Conservation (phyloP, 1,140 invertebrate genomes). For the Phortica variegata region DNA sequence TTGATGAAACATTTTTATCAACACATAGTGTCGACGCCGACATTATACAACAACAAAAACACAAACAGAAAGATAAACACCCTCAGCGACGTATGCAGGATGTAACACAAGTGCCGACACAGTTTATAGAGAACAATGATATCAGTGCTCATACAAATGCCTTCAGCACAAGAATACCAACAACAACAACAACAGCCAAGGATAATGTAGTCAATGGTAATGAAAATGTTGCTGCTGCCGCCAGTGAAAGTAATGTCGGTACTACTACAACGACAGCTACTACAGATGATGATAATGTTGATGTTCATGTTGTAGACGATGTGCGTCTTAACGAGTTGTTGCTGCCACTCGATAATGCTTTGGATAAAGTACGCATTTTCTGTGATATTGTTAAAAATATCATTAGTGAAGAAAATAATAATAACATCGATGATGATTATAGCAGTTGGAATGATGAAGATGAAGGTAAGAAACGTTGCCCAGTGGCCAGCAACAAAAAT, state of each 20-base stretch:
- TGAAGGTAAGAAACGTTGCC: not conserved
- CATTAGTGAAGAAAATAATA: constrained; percentile 15
- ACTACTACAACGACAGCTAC: not conserved
- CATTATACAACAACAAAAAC: not conserved
- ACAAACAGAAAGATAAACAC: too few species aligned
- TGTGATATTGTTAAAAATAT: constrained; percentile 34
- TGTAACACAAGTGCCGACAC: constrained; percentile 8
- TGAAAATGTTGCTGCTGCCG: constrained; percentile 15
- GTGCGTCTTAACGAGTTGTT: constrained; percentile 21
- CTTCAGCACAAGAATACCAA: too few species aligned
- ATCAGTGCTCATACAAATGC: too few species aligned
- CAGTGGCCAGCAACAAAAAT: not conserved
- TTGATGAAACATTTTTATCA: too few species aligned
- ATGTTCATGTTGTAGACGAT: not conserved
- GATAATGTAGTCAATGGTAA: too few species aligned
- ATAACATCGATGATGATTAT: not conserved
- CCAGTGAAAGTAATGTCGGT: constrained; percentile 1
- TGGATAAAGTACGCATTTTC: constrained; percentile 33
- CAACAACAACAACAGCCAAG: too few species aligned
- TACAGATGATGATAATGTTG: constrained; percentile 11
- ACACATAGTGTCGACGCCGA: constrained; percentile 16
- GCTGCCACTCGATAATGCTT: constrained; percentile 22
- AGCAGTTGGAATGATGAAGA: not conserved
- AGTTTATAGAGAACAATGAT: too few species aligned
- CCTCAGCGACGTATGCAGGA: constrained; percentile 9